Evolutionary conservation across 1,140 invertebrate genomes (phyloP).

Genomic region (Vanessa tameamea): DNA sequence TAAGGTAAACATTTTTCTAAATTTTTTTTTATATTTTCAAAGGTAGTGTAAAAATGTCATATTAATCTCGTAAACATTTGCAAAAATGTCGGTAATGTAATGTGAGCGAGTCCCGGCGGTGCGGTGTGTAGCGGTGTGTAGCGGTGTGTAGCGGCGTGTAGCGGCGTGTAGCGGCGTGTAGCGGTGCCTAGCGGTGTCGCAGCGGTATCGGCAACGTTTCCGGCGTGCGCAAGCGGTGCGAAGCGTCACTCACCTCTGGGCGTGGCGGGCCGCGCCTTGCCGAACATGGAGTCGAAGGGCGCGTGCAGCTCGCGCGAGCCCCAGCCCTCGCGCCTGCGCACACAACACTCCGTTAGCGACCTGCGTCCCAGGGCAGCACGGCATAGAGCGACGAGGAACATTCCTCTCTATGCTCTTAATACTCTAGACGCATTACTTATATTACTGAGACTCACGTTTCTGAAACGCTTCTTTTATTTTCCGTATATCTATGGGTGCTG

Average conservation of each 20-base stretch:
- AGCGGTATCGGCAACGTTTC: constrained; percentile 65
- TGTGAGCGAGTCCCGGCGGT: too few relatives aligned
- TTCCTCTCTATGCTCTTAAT: not conserved
- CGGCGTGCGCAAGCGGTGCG: constrained; percentile 51
- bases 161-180: constrained; percentile 20
- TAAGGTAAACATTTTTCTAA: too few relatives aligned
- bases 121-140: not conserved
- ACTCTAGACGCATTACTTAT: not conserved
- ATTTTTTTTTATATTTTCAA: too few relatives aligned
- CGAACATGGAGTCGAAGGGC: constrained; percentile 76
- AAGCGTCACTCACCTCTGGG: constrained; percentile 66
- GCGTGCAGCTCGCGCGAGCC: constrained; percentile 70
- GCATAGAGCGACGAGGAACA: too few relatives aligned
- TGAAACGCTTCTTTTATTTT: constrained; percentile 75
- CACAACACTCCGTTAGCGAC: constrained; percentile 5
- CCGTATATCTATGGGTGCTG: constrained; percentile 75
- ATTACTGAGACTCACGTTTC: constrained; percentile 66
- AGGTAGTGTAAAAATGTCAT: too few relatives aligned
- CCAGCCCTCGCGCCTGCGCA: constrained; percentile 71
- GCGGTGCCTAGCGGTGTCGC: constrained; percentile 9
- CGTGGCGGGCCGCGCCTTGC: constrained; percentile 55
- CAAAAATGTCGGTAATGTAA: too few relatives aligned
- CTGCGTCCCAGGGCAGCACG: too few relatives aligned
- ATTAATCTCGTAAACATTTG: too few relatives aligned
- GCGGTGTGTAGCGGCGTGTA: constrained; percentile 15